Base-by-base conservation (phyloP, 2,888 invertebrate species). In the Arge pagana region DNA sequence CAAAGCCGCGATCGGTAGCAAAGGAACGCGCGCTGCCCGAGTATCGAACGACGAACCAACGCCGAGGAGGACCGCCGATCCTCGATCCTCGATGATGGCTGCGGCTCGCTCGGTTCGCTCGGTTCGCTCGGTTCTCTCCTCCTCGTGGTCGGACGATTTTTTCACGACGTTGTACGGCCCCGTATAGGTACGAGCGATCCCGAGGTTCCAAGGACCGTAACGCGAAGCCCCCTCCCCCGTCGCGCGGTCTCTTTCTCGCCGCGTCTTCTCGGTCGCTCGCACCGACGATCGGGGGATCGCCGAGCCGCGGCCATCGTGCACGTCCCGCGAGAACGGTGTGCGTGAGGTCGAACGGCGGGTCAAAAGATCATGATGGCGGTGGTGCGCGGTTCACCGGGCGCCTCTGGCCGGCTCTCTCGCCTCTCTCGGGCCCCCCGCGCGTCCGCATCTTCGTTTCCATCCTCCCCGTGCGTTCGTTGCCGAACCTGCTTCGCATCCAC, bases 331-430 rank as follows among this genome's bases (percentile, higher is more conserved):
- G 71, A 73, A 72, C n/a, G n/a, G 71, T 70, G 70, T 68, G 67
- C 71, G 66, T 66, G 67, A 68, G 74, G 73, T 74, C 74, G 74
- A 71, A 63, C 68, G n/a, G n/a, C n/a, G 68, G 72, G 73, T 74
- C 73, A 71, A 71, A 71, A 63, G 64, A 72, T 70, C 72, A 68
- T 72, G 70, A 72, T 72, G 72, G 71, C 70, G 70, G 60, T 65
- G 60, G 45, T 35, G 45, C 33, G n/a, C n/a, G n/a, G n/a, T n/a
- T n/a, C 33, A 24, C 64, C 63, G 62, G 60, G 61, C 57, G 55
- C 59, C 67, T 63, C 70, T 69, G 69, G 68, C 67, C 33, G 15
- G 15, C 23, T 24, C 15, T n/a, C 23, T 24, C 11, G 33, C n/a
- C 10, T 26, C 10, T 26, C 8, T 26, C 28, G n/a, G 8, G n/a